phyloP scores from a whole-genome alignment of 1,140 invertebrate genomes.

The Drosophila eugracilis region DNA sequence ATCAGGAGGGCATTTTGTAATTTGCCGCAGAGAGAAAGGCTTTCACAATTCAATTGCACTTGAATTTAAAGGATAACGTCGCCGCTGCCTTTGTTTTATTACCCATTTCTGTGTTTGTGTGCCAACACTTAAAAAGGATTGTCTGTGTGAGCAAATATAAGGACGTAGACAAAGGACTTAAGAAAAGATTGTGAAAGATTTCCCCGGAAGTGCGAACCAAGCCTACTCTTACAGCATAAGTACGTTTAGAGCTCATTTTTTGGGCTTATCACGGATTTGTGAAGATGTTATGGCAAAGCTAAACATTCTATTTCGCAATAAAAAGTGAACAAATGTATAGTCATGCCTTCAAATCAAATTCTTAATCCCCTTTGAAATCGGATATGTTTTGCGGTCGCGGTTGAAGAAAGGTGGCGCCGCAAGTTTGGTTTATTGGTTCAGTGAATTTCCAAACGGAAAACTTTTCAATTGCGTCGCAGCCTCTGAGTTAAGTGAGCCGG shows the following conservation, averaged over 20 bases:
- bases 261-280: constrained; percentile 23
- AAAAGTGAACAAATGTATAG: neutral
- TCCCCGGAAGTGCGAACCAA: constrained; percentile 32
- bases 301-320: neutral
- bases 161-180: constrained; percentile 22
- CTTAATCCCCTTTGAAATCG: constrained; percentile 50
- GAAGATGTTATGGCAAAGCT: constrained; percentile 2
- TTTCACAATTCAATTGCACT: constrained; percentile 59
- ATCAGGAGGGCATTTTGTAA: constrained; percentile 44
- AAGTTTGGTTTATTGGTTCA: constrained; percentile 48
- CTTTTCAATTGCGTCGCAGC: constrained; percentile 59
- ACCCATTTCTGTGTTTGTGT: constrained; percentile 21
- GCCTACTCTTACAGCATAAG: constrained; percentile 9
- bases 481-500: constrained; percentile 8
- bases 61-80: constrained; percentile 68
- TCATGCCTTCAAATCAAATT: constrained; percentile 22
- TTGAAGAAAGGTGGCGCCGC: constrained; percentile 53
- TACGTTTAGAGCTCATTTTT: constrained; percentile 20
- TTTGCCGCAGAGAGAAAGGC: constrained; percentile 28
- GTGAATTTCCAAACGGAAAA: constrained; percentile 61
- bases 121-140: constrained; percentile 35
- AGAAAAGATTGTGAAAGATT: constrained; percentile 21
- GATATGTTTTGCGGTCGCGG: constrained; percentile 56
- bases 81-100: constrained; percentile 54
- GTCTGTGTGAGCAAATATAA: constrained; percentile 18